Conservation (phyloP, 2,113 vertebrate species). For the Chrysemys picta region DNA sequence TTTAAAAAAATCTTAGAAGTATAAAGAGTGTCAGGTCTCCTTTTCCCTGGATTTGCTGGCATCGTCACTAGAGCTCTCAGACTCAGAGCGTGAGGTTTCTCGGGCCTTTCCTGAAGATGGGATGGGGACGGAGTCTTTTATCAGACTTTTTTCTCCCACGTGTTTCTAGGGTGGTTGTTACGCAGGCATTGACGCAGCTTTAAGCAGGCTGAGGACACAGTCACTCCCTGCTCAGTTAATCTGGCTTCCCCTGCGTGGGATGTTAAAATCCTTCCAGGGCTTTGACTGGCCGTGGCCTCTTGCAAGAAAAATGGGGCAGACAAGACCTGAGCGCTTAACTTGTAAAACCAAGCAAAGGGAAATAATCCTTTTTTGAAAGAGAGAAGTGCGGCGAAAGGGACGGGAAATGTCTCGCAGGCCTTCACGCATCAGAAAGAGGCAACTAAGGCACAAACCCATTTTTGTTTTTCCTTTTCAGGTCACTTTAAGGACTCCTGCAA, state of each 20-base stretch:
- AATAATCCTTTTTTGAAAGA: not conserved
- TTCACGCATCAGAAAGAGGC: not conserved
- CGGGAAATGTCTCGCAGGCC: not conserved
- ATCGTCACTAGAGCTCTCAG: not conserved
- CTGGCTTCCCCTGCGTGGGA: not conserved
- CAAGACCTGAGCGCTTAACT: not conserved
- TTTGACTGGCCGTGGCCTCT: not conserved
- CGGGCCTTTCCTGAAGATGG: not conserved
- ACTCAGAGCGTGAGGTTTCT: not conserved
- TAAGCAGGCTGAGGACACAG: not conserved
- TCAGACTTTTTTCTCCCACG: not conserved
- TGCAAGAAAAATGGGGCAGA: not conserved
- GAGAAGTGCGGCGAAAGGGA: not conserved
- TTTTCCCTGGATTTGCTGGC: not conserved
- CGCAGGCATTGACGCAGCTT: not conserved
- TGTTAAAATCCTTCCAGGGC: not conserved
- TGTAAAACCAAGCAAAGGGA: not conserved
- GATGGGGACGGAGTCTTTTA: not conserved
- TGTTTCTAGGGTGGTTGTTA: not conserved
- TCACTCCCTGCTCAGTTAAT: not conserved
- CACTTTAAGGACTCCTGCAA: slow-evolving; percentile 41
- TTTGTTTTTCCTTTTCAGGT: slow-evolving; percentile 30
- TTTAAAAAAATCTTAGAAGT: not conserved
- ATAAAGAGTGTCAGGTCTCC: not conserved
- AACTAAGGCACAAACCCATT: not conserved